Evolutionary conservation across 2,113 vertebrate species (phyloP).

Genomic region (Vulpes vulpes): DNA sequence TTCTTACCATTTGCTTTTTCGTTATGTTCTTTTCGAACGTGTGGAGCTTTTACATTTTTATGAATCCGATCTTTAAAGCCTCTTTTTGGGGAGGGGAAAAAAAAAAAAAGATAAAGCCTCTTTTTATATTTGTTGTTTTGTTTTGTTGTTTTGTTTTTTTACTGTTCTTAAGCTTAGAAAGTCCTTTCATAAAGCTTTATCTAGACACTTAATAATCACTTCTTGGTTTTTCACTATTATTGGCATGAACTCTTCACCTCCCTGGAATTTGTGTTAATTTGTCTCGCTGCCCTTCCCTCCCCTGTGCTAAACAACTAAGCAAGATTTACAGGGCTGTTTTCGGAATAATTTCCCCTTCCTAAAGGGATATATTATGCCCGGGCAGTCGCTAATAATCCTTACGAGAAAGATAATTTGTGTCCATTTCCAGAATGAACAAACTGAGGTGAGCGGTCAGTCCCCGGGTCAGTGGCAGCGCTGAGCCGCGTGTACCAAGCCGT

Average conservation of each 20-base stretch:
- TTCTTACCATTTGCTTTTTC: background rate
- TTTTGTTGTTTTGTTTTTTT: background rate
- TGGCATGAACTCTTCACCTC: background rate
- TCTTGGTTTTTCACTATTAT: background rate
- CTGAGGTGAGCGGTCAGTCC: background rate
- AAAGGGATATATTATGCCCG: background rate
- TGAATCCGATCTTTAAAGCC: background rate
- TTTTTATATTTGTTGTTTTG: background rate
- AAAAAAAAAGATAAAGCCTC: too few relatives aligned
- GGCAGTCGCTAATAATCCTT: background rate
- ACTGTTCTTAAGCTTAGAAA: slow-evolving; percentile 49
- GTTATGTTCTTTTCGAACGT: background rate
- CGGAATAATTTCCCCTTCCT: slow-evolving; percentile 38
- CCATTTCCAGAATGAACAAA: slow-evolving; percentile 42
- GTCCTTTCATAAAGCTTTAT: background rate
- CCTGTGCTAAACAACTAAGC: background rate
- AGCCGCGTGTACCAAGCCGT: too few relatives aligned
- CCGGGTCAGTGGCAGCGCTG: too few relatives aligned
- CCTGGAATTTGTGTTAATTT: slow-evolving; percentile 51
- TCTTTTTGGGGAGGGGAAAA: too few relatives aligned
- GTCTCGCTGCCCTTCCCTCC: background rate
- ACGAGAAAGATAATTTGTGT: slow-evolving; percentile 27
- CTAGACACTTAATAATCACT: background rate
- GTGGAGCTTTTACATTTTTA: background rate
- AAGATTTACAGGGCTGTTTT: slow-evolving; percentile 38